Percentiles rank a stretch among this genome's conserved stretches.
Conservation (phyloP, 2,113 vertebrate genomes). For the Callorhinus ursinus region DNA sequence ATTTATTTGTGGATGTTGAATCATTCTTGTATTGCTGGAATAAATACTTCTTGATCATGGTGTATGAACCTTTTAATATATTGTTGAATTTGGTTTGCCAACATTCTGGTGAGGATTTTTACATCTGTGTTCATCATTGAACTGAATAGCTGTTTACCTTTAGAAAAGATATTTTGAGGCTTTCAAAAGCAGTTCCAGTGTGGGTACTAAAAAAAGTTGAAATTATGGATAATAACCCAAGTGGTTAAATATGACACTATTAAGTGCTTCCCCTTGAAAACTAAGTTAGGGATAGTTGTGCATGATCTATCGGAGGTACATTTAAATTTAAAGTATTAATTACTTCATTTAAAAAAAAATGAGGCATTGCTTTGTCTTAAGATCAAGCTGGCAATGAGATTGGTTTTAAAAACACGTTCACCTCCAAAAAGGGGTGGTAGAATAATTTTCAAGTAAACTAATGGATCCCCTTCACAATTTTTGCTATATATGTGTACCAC, state of each 20-base stretch:
- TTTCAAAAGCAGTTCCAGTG: not conserved
- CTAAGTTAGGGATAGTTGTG: not conserved
- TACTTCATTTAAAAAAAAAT: not conserved
- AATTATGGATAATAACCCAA: not conserved
- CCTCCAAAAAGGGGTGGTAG: not conserved
- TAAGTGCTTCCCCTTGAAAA: not conserved
- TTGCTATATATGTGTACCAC: not conserved
- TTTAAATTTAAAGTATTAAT: slow-evolving; percentile 25
- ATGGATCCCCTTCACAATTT: not conserved
- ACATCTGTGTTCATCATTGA: not conserved
- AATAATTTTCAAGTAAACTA: not conserved
- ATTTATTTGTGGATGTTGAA: not conserved
- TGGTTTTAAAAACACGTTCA: not conserved
- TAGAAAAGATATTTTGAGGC: not conserved
- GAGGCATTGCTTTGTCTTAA: not conserved
- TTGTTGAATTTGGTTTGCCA: not conserved
- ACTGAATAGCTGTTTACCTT: not conserved
- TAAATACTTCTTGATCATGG: not conserved
- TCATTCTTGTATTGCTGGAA: not conserved
- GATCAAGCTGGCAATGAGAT: not conserved
- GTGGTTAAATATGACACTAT: not conserved
- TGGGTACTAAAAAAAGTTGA: not conserved
- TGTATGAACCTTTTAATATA: not conserved
- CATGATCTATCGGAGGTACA: not conserved
- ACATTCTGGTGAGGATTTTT: not conserved